phyloP scores from a whole-genome alignment of 2,888 invertebrate species.

The Oegoconia quadripuncta region DNA sequence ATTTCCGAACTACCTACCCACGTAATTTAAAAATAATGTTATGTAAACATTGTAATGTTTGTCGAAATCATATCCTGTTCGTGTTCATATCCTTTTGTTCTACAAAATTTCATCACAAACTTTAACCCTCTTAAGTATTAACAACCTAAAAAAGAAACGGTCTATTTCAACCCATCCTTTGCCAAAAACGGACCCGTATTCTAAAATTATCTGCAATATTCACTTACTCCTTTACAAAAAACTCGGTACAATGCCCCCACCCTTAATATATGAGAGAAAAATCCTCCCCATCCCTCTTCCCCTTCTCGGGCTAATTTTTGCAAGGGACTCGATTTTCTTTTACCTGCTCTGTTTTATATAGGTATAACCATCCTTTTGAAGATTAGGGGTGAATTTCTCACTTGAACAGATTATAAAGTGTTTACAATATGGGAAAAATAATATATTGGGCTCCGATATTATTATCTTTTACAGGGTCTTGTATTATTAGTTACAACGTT shows the following conservation, averaged over 20 bases:
- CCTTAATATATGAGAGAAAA: constrained; percentile 52
- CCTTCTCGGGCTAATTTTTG: constrained; percentile 57
- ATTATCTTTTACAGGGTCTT: too few species aligned
- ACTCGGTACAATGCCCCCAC: constrained; percentile 48
- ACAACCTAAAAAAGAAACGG: too few species aligned
- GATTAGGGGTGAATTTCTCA: constrained; percentile 44
- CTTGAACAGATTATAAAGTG: constrained; percentile 32
- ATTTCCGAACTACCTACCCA: too few species aligned
- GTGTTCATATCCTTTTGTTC: too few species aligned
- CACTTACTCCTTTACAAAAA: constrained; percentile 64
- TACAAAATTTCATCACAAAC: too few species aligned
- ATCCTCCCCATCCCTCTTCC: constrained; percentile 41
- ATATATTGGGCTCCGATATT: too few species aligned
- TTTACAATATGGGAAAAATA: constrained; percentile 9
- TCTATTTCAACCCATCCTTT: not conserved
- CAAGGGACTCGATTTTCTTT: constrained; percentile 64
- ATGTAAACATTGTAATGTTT: too few species aligned
- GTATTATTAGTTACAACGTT: too few species aligned
- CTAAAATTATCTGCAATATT: constrained; percentile 52
- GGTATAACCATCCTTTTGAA: constrained; percentile 44
- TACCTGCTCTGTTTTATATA: constrained; percentile 45
- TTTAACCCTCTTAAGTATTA: too few species aligned
- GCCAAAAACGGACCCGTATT: constrained; percentile 7
- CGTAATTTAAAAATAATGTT: too few species aligned
- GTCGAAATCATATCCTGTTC: too few species aligned